Percentiles rank a stretch among this genome's conserved stretches.
Conservation (phyloP, 1,140 invertebrate genomes). For the Zaprionus vittiger region DNA sequence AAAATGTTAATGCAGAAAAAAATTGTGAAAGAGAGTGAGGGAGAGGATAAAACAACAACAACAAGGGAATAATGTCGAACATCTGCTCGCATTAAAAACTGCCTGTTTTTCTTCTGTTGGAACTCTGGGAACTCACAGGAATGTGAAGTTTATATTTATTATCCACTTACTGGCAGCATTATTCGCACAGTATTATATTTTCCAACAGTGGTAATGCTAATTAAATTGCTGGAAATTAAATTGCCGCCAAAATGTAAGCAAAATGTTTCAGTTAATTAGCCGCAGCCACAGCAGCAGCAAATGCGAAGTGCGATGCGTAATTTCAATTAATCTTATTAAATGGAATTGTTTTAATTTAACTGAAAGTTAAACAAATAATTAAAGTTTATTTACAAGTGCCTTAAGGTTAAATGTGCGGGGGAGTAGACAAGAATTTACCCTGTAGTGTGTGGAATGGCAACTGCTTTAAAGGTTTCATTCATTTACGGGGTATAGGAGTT, state of each 20-base stretch:
- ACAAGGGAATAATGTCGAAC: neutral
- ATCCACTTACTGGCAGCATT: conserved; percentile 1
- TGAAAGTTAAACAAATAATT: conserved; percentile 16
- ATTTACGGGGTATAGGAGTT: too few relatives aligned
- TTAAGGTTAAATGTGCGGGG: too few relatives aligned
- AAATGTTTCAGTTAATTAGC: conserved; percentile 22
- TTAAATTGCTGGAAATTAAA: conserved; percentile 27
- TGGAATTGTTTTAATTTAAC: conserved; percentile 8
- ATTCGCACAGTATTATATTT: neutral
- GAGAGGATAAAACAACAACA: neutral
- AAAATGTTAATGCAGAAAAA: neutral
- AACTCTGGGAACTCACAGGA: neutral
- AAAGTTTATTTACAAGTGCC: neutral
- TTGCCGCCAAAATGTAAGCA: conserved; percentile 5
- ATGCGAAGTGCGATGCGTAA: neutral
- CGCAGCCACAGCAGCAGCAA: neutral
- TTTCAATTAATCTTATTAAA: conserved; percentile 19
- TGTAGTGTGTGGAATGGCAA: neutral
- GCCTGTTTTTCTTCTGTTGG: neutral
- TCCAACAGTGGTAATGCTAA: conserved; percentile 7
- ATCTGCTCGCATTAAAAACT: neutral
- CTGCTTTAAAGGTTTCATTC: neutral
- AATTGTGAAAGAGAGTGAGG: neutral
- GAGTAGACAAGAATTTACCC: neutral
- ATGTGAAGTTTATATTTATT: conserved; percentile 18